Percentiles rank a stretch among this genome's conserved stretches.
Evolutionary conservation across 2,113 vertebrate genomes (phyloP).

Genomic region (Ramphastos sulfuratus): DNA sequence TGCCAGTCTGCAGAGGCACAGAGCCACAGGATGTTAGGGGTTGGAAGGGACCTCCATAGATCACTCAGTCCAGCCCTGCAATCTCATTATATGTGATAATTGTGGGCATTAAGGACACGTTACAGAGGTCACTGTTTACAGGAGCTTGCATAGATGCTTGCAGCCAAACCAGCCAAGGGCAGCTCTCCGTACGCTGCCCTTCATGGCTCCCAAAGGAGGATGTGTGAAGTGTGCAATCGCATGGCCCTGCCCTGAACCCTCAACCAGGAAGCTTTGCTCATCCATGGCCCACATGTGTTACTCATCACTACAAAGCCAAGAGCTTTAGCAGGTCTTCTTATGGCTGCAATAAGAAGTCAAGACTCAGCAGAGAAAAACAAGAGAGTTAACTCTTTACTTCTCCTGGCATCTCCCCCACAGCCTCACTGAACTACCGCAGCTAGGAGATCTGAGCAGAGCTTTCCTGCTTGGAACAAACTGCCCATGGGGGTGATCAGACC

Average conservation of each 20-base stretch:
- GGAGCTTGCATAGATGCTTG: background rate
- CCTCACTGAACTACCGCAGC: too few relatives aligned
- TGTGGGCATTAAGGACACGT: background rate
- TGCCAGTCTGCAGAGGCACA: background rate
- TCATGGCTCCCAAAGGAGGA: background rate
- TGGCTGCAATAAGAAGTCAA: background rate
- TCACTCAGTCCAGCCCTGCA: background rate
- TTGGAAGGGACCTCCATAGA: too few relatives aligned
- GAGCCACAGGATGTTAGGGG: background rate
- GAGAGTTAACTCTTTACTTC: background rate
- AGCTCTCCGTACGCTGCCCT: background rate
- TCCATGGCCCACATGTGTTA: fast-evolving
- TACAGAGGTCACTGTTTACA: background rate
- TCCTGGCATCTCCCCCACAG: background rate
- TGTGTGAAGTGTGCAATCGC: background rate
- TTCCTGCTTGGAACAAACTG: background rate
- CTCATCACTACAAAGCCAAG: background rate
- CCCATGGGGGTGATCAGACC: background rate
- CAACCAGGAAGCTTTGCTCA: background rate
- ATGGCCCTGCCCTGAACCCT: background rate
- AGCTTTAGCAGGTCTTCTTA: background rate
- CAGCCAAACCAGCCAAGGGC: background rate
- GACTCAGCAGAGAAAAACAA: background rate
- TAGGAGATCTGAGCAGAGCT: background rate
- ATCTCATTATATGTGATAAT: background rate